A percentile compares a stretch with the other conserved stretches of the same genome.
These are phyloP conservation scores for Nyctibius grandis DNA, from an alignment of 2,797 vertebrate genomes.

Conservation along the genomic window DNA sequence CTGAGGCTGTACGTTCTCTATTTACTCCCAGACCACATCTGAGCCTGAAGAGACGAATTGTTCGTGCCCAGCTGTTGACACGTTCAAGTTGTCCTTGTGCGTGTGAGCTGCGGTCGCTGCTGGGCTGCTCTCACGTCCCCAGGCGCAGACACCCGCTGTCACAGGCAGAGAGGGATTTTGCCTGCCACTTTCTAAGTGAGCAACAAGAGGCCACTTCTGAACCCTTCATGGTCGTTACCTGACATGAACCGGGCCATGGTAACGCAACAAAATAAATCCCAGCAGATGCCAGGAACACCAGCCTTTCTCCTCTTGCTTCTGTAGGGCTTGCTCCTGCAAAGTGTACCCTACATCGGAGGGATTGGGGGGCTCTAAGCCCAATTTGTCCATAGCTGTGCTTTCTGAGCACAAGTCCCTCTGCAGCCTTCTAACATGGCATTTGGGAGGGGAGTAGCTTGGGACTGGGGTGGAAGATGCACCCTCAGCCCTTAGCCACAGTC, in stretches of 20 bases:
- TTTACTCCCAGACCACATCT: background rate
- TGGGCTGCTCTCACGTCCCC: background rate
- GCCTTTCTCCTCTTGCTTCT: background rate
- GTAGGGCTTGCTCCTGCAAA: background rate
- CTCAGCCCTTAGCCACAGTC: rapidly evolving
- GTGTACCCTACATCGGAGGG: rapidly evolving
- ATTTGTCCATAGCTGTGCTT: background rate
- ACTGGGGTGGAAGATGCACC: background rate
- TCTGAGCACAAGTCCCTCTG: background rate
- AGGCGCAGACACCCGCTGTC: background rate
- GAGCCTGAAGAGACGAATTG: rapidly evolving
- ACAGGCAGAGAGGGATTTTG: background rate
- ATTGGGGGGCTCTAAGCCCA: rapidly evolving
- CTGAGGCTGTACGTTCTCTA: rapidly evolving
- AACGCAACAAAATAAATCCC: background rate
- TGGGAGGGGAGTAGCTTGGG: background rate
- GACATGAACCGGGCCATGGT: background rate
- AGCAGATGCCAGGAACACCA: background rate
- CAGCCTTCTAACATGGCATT: background rate
- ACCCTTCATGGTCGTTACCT: background rate
- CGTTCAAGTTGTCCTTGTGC: background rate
- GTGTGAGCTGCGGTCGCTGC: background rate
- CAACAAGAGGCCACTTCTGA: background rate
- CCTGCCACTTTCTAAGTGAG: background rate
- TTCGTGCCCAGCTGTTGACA: background rate